These are phyloP conservation scores for Phalloptychus januarius DNA, from an alignment of 2,797 vertebrate species.

Conservation along the genomic window DNA sequence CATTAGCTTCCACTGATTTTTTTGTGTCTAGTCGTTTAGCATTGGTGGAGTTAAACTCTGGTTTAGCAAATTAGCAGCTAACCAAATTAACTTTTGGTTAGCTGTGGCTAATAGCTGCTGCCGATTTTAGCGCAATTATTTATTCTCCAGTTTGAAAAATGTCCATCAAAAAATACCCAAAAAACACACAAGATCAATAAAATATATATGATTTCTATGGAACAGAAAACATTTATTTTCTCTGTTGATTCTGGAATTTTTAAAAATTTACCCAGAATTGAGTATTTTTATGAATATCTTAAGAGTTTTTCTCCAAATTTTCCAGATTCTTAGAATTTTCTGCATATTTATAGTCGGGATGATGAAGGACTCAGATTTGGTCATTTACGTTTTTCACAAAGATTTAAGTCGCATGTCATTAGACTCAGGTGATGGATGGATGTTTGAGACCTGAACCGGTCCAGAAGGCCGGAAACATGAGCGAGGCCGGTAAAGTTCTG, in stretches of 20 bases:
- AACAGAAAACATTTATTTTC: too few species aligned
- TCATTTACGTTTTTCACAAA: neutral
- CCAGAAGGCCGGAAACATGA: neutral
- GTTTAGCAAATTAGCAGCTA: too few species aligned
- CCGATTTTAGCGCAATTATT: too few species aligned
- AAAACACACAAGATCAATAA: too few species aligned
- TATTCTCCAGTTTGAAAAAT: too few species aligned
- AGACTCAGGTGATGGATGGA: neutral
- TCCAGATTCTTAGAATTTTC: neutral
- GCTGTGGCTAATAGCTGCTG: too few species aligned
- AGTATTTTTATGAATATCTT: neutral
- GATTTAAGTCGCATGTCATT: neutral
- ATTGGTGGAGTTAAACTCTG: too few species aligned
- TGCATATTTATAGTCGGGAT: neutral
- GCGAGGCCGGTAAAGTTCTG: neutral
- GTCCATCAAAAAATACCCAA: too few species aligned
- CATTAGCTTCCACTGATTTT: too few species aligned
- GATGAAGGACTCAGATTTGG: neutral
- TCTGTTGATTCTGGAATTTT: neutral
- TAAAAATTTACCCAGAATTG: neutral
- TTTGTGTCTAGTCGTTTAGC: too few species aligned
- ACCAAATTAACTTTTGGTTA: too few species aligned
- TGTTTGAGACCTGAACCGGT: neutral
- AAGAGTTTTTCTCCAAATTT: neutral
- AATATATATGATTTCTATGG: too few species aligned